Percentiles rank a stretch among this genome's conserved stretches.
Evolutionary conservation across 2,888 invertebrate species (phyloP).

Genomic region (Lithophane leautieri): DNA sequence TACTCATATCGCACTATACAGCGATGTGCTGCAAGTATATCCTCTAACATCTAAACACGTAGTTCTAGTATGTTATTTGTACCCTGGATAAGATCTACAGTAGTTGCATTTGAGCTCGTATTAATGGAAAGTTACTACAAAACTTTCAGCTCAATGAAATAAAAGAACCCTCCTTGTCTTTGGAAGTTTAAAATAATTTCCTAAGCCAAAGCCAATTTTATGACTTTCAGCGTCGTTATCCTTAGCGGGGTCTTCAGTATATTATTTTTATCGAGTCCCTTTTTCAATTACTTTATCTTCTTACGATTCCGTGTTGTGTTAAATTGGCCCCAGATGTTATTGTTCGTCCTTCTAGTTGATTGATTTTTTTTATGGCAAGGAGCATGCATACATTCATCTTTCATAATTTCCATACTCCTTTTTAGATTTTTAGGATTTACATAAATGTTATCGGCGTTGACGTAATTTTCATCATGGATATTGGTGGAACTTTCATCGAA

Average conservation of each 20-base stretch:
- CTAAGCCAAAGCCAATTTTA: constrained; percentile 24
- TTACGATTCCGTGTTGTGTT: constrained; percentile 18
- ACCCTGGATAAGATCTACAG: constrained; percentile 1
- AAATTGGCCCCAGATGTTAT: constrained; percentile 27
- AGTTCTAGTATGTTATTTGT: constrained; percentile 8
- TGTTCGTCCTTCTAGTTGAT: constrained; percentile 2
- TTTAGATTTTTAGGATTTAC: not conserved
- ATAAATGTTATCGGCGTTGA: not conserved
- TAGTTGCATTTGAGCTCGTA: constrained; percentile 19
- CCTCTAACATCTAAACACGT: not conserved
- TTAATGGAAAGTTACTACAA: constrained; percentile 27
- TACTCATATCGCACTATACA: not conserved
- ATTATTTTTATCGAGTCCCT: constrained; percentile 47
- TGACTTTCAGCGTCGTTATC: constrained; percentile 30
- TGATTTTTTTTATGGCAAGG: not conserved
- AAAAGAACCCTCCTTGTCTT: constrained; percentile 12
- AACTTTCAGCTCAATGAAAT: constrained; percentile 20
- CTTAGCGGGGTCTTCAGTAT: constrained; percentile 7
- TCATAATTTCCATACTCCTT: not conserved
- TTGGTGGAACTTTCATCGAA: not conserved
- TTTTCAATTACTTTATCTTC: constrained; percentile 54
- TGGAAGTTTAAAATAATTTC: constrained; percentile 40
- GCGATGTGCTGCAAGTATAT: not conserved
- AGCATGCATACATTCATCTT: not conserved
- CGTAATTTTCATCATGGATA: not conserved